Evolutionary conservation across 2,888 invertebrate species (phyloP), one percentile per base, ranked within the genome.

Genomic region (Aethes cnicana): DNA sequence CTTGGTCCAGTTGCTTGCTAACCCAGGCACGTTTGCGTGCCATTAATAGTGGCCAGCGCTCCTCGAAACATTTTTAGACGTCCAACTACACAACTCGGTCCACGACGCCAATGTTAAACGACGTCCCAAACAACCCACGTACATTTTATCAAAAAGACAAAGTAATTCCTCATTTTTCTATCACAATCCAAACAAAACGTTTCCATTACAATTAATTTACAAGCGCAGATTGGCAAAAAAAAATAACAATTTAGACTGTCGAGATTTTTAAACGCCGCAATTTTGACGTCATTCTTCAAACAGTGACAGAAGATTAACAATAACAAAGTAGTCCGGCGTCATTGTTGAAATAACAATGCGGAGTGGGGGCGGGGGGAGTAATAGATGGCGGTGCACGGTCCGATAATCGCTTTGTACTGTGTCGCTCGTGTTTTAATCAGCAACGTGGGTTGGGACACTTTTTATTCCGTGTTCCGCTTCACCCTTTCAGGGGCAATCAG

Each of bases 391-490:
- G 59, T 62, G 72, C 68, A 75, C 80, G 84, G 77, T 81, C 83
- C 78, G 79, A 75, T 81, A 82, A 83, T 83, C 84, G 82, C 86
- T 84, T 85, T 84, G 86, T 83, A 63, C 69, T 62, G 64, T 63
- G 68, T 68, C 66, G 68, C 68, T 72, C 64, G 71, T 66, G 74
- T 81, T 84, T 81, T 84, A 86, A 86, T 85, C 86, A 85, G 79
- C 75, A 74, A 68, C 71, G 73, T 72, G 68, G 68, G 66, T 20
- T n/a, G 28, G 28, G 23, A 33, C 47, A 33, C 33, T 32, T 59
- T 72, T 63, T 65, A 69, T 70, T 74, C 80, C 77, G 79, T 80
- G 72, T 74, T 70, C 69, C 71, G 73, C 57, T 75, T 69, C 68
- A 76, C 78, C 81, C 81, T 81, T 81, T 81, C 77, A 75, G 76